phyloP scores from a whole-genome alignment of 2,113 vertebrate species.

The Sorex araneus region DNA sequence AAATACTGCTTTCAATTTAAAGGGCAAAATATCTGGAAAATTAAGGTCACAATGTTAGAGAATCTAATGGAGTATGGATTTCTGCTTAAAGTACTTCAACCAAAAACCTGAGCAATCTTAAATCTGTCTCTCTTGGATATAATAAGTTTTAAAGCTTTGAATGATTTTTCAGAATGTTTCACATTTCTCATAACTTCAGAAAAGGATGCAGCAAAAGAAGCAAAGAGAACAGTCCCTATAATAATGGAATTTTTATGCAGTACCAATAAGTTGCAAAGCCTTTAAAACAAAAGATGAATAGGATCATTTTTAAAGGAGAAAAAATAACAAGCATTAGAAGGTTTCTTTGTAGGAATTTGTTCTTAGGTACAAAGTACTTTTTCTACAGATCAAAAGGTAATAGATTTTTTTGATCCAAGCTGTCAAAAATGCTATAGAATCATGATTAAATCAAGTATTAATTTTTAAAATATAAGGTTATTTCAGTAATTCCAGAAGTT shows the following conservation, averaged over 20 bases:
- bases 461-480: conserved; percentile 50
- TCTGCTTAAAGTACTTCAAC: conserved; percentile 87
- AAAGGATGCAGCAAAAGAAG: conserved; percentile 70
- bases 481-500: conserved; percentile 35
- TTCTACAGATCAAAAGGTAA: too few relatives aligned
- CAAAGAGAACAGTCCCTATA: conserved; percentile 66
- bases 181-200: conserved; percentile 80
- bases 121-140: conserved; percentile 84
- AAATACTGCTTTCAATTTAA: conserved; percentile 87
- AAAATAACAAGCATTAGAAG: conserved; percentile 74
- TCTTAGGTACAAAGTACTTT: too few relatives aligned
- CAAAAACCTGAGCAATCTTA: conserved; percentile 88
- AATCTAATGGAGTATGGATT: conserved; percentile 88
- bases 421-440: conserved; percentile 14
- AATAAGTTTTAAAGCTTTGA: conserved; percentile 83
- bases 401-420: too few relatives aligned
- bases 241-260: conserved; percentile 73
- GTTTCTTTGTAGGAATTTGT: too few relatives aligned
- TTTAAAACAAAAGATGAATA: conserved; percentile 85
- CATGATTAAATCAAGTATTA: conserved; percentile 65
- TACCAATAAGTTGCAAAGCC: conserved; percentile 83
- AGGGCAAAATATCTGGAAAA: conserved; percentile 90
- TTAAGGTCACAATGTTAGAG: conserved; percentile 88
- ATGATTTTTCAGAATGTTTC: conserved; percentile 85
- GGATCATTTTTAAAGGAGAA: too few relatives aligned